Evolutionary conservation across 30 jellyfish, hydroid and myxozoan genomes (phyloP), one percentile per base, ranked within the genome.

Genomic region (Aurelia sp.): DNA sequence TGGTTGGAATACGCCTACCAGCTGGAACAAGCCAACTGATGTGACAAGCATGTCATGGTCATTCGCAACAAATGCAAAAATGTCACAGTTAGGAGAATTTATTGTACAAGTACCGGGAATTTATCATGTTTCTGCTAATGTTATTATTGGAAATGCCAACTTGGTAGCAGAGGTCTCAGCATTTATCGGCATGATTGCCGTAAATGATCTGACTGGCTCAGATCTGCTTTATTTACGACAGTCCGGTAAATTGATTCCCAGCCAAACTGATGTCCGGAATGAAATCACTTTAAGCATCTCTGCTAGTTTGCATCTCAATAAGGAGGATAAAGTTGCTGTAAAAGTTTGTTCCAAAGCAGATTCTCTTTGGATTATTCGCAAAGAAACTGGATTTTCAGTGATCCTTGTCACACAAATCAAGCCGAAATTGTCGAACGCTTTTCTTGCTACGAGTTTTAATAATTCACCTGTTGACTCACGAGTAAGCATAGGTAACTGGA

Each of bases 1-100:
- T 55, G 92, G 92, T 55, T 82, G 92, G 92, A 73, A 62, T 15
- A 82, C 92, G 6, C 77, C 85, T 13, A 60, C 92, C 11, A 63
- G 44, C 64, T 82, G 92, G 92, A 58, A 69, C 40, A 37, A 63
- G 23, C 86, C 92, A 13, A 41, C n/a, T 12, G 76, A 70, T 74
- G 61, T 61, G 12, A 35, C 92, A 6, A 35, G 76, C 22, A 57
- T 23, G 79, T 73, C 92, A 7, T 82, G 79, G 78, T 82, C 92
- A 0, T 82, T 82, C 27, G 71, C 71, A 15, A 27, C 81, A 70
- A 62, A 71, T 7, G 77, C 31, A 19, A 21, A 35, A 23, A 58
- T 62, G 27, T 82, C 92, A 13, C 72, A n/a, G 41, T 16, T 44
- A 35, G 92, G 92, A 12, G 16, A 16, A 22, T 71, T 50, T 50